phyloP scores from a whole-genome alignment of 1,140 invertebrate genomes.

The Zaprionus davidi region DNA sequence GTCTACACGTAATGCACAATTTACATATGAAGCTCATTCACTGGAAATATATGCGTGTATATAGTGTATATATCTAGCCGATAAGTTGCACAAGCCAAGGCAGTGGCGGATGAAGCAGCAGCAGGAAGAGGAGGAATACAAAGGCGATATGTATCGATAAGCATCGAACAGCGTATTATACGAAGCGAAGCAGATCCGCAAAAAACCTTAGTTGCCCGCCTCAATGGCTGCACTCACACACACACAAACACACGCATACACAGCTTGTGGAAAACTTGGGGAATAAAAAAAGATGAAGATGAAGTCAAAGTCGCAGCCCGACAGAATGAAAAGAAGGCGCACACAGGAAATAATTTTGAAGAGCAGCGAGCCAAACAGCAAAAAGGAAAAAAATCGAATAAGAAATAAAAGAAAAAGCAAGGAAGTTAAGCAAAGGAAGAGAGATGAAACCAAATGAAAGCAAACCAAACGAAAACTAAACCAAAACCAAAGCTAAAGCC shows the following conservation, averaged over 20 bases:
- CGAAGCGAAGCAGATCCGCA: not conserved
- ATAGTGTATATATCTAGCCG: not conserved
- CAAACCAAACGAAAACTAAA: constrained; percentile 33
- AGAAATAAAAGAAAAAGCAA: constrained; percentile 10
- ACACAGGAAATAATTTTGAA: constrained; percentile 55
- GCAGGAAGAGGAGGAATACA: not conserved
- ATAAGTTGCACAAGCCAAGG: not conserved
- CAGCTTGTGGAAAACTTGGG: constrained; percentile 25
- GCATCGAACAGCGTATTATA: constrained; percentile 38
- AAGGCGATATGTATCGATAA: constrained; percentile 42
- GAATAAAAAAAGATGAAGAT: constrained; percentile 6
- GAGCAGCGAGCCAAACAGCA: constrained; percentile 26
- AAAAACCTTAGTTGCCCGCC: constrained; percentile 15
- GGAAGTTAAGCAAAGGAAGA: not conserved
- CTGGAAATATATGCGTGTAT: not conserved
- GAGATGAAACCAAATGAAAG: constrained; percentile 27
- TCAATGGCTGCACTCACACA: constrained; percentile 15
- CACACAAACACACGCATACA: not conserved
- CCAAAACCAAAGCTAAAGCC: constrained; percentile 16
- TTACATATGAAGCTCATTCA: not conserved
- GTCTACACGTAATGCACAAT: not conserved
- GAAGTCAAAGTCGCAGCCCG: constrained; percentile 6
- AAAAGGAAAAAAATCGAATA: not conserved
- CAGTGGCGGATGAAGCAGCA: constrained; percentile 1
- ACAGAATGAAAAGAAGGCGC: constrained; percentile 27